These are phyloP conservation scores for Cinclus mexicanus DNA, from an alignment of 2,113 vertebrate genomes.

Conservation along the genomic window DNA sequence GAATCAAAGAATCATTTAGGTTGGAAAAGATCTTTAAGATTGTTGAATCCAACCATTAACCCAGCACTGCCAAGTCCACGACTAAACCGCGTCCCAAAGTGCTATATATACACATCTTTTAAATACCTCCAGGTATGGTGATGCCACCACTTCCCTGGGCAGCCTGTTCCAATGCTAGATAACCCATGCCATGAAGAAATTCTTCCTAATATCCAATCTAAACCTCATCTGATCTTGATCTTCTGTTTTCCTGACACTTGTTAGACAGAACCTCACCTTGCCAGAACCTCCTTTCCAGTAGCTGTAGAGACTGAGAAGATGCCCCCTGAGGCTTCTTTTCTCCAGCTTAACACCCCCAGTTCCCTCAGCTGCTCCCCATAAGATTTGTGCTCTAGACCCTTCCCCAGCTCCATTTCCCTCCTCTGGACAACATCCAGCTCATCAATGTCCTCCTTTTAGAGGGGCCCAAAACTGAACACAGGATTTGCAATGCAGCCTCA, in stretches of 20 bases:
- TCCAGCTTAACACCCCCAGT: not conserved
- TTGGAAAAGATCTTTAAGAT: not conserved
- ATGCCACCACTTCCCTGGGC: not conserved
- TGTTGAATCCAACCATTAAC: not conserved
- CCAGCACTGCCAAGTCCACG: not conserved
- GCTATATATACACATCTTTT: not conserved
- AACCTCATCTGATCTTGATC: not conserved
- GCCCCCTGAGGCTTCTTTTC: not conserved
- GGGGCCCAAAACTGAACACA: not conserved
- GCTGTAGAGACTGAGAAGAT: not conserved
- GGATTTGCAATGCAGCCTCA: rapidly evolving
- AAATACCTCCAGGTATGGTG: not conserved
- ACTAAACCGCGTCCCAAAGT: not conserved
- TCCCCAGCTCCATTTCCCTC: rapidly evolving
- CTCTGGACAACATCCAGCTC: rapidly evolving
- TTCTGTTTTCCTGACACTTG: not conserved
- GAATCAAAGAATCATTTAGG: not conserved
- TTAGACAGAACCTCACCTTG: rapidly evolving
- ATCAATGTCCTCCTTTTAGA: not conserved
- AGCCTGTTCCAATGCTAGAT: not conserved
- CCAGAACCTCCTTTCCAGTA: not conserved
- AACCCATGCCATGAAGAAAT: not conserved
- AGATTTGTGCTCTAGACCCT: not conserved
- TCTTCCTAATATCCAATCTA: not conserved
- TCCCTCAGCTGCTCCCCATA: not conserved